phyloP scores from a whole-genome alignment of 2,113 vertebrate species.

The Pagrus major region DNA sequence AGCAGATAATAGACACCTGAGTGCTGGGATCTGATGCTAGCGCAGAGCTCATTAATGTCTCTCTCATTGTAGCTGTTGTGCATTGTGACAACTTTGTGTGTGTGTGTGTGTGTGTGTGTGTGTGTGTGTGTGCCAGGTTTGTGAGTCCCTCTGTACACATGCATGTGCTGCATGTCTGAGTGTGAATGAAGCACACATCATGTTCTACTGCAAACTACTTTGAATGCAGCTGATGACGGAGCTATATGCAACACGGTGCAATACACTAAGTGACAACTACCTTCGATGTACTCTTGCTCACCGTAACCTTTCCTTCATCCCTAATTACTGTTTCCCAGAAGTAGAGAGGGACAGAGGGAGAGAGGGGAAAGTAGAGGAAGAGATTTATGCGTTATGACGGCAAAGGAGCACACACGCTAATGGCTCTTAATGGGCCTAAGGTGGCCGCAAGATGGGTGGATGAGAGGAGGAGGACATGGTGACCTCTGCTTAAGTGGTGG shows the following conservation, averaged over 20 bases:
- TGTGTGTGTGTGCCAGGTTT: neutral
- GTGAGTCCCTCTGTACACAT: constrained; percentile 12
- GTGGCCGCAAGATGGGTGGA: constrained; percentile 75
- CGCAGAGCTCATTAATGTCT: constrained; percentile 51
- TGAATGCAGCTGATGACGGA: constrained; percentile 54
- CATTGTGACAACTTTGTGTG: constrained; percentile 35
- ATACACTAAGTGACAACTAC: constrained; percentile 68
- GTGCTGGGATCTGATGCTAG: constrained; percentile 49
- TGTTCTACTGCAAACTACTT: constrained; percentile 50
- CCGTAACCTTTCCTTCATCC: constrained; percentile 79
- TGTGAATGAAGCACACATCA: constrained; percentile 24
- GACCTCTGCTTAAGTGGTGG: constrained; percentile 94
- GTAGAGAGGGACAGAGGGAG: constrained; percentile 64
- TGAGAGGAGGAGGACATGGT: constrained; percentile 84
- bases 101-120: neutral
- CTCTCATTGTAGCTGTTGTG: constrained; percentile 40
- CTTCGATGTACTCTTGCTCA: constrained; percentile 71
- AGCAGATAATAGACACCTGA: constrained; percentile 60
- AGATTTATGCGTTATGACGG: constrained; percentile 83
- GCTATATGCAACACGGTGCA: constrained; percentile 62
- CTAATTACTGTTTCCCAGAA: constrained; percentile 77
- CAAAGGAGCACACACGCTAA: constrained; percentile 81
- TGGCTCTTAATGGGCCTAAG: constrained; percentile 93
- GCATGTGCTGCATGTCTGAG: neutral
- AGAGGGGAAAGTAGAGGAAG: constrained; percentile 62